Base-by-base conservation (phyloP, 1,140 invertebrate species). In the Pectinophora gossypiella region DNA sequence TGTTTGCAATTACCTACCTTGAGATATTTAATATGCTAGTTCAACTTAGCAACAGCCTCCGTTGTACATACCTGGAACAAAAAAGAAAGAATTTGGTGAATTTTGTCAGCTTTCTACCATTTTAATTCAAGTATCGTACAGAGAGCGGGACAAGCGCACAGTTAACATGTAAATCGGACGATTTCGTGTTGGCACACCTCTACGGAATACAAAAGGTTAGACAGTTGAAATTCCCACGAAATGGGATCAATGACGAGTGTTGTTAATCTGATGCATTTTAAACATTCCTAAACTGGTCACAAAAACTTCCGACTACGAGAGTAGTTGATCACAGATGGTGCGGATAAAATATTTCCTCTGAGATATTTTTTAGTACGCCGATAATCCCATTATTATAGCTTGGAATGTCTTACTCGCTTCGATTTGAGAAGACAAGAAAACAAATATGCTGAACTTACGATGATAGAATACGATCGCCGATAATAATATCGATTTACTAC, bases 121-220 rank as follows among this genome's bases (percentile, higher is more conserved):
- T 43, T 65, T 58, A 67, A 79, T 80, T 82, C 72, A 64, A 52
- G 56, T 61, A 61, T 62, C 70, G 76, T 73, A 67, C 68, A 50
- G 51, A 56, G 56, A 63, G 51, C 65, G 61, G 58, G n/a, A n/a
- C 48, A 54, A 49, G 49, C 58, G 43, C 63, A 72, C 75, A 72
- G 75, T 80, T 80, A 78, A 70, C 59, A 80, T 77, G 73, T 70
- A 76, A 80, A 78, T 79, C 20, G 62, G 61, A 49, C 58, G 49
- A 68, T 71, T 50, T 51, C 48, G 61, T 72, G 45, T 62, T 73
- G 51, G 15, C 23, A 53, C 13, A 38, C 13, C 19, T n/a, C 40
- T 19, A 13, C 36, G 38, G 38, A 48, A 54, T 44, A 54, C 45
- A 54, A 54, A 56, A 56, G 20, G 47, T 32, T 13, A 13, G 12